Conservation (phyloP, 2,113 vertebrate species). For the Triplophysa tibetana region DNA sequence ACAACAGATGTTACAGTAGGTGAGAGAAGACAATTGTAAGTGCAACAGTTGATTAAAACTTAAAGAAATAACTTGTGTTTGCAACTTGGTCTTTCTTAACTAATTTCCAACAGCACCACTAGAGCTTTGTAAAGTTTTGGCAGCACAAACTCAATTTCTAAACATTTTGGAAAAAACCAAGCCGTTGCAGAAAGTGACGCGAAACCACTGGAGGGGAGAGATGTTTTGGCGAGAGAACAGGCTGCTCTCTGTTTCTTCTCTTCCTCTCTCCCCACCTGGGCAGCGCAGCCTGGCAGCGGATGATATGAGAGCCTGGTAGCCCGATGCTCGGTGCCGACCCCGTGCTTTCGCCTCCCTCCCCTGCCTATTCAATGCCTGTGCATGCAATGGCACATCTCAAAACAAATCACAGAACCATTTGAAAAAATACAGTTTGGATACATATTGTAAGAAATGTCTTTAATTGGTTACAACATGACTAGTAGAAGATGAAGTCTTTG, state of each 20-base stretch:
- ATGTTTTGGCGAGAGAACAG: conserved; percentile 71
- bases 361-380: neutral
- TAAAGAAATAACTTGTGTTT: too few species aligned
- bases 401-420: neutral
- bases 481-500: neutral
- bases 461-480: neutral
- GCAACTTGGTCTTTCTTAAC: neutral
- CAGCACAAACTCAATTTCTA: neutral
- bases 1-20: conserved; percentile 3
- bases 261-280: conserved; percentile 73
- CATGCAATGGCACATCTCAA: neutral
- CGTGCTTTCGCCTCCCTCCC: conserved; percentile 47
- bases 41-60: neutral
- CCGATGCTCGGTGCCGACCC: conserved; percentile 63
- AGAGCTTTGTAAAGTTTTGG: conserved; percentile 36
- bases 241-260: conserved; percentile 67
- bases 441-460: conserved; percentile 1
- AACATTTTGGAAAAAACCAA: conserved; percentile 11
- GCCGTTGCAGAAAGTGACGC: conserved; percentile 27
- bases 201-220: conserved; percentile 42
- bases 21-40: neutral
- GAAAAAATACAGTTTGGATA: too few species aligned
- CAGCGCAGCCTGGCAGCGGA: conserved; percentile 70
- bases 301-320: conserved; percentile 72
- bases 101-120: conserved; percentile 10